Percentiles rank a stretch among this genome's conserved stretches.
phyloP scores from a whole-genome alignment of 2,888 invertebrate species.

The Caenorhabditis plicata region DNA sequence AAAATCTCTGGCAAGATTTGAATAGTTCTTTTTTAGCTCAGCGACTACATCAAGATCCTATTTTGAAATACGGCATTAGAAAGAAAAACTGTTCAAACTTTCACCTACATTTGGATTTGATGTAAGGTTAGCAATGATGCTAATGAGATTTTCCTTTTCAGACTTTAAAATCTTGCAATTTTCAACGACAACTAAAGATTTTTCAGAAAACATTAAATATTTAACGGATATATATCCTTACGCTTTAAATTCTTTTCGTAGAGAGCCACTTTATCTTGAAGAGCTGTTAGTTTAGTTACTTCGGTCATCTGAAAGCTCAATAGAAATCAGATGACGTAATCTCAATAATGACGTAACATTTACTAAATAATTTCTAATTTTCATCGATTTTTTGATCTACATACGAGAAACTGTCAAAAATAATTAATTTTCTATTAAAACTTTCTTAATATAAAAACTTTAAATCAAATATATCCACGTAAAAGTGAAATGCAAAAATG shows the following conservation, averaged over 20 bases:
- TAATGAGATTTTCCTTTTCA: constrained; percentile 24
- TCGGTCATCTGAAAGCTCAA: too few relatives aligned
- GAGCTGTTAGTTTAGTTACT: too few relatives aligned
- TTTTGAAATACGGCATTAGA: background rate
- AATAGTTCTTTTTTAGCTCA: constrained; percentile 20
- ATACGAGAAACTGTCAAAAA: too few relatives aligned
- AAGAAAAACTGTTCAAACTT: background rate
- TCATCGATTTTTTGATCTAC: too few relatives aligned
- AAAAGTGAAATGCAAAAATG: too few relatives aligned
- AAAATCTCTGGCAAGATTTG: constrained; percentile 15
- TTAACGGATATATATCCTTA: background rate
- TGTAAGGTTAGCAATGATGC: constrained; percentile 27
- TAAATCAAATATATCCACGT: too few relatives aligned
- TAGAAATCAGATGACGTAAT: too few relatives aligned
- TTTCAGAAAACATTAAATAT: background rate
- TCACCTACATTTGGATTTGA: constrained; percentile 21
- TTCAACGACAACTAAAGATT: constrained; percentile 23
- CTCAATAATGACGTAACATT: too few relatives aligned
- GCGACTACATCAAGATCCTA: constrained; percentile 15
- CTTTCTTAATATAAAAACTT: too few relatives aligned
- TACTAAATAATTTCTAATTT: too few relatives aligned
- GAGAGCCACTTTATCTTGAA: constrained; percentile 28
- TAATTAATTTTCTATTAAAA: too few relatives aligned
- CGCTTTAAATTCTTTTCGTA: constrained; percentile 30
- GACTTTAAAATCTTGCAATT: constrained; percentile 26